Evolutionary conservation across 1,140 invertebrate genomes (phyloP), one percentile per base, ranked within the genome.

Genomic region (Eueides isabella): DNA sequence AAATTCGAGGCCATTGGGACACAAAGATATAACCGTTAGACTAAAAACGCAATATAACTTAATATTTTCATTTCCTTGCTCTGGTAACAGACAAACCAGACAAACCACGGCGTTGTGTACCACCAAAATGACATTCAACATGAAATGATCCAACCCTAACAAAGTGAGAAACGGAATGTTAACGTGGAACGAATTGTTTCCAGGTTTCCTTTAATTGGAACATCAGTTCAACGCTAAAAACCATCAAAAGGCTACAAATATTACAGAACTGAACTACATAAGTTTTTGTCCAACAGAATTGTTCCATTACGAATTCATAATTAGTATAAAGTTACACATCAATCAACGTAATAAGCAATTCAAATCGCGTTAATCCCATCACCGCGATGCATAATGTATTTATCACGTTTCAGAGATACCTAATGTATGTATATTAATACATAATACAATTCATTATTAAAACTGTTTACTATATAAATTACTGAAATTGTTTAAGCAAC

Each of bases 311-410:
- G 80, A 81, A 84, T 90, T 85, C 85, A 86, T 80, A 80, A 82
- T 76, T 74, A 69, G 85, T 81, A 87, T 89, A 88, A 83, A 82
- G 80, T 80, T 80, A 82, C 82, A 85, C 82, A 85, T 88, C 85
- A 89, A 89, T 91, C 89, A 88, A 74, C 76, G 80, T 87, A 87
- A 91, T 91, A 86, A 90, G 87, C 87, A 89, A 89, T 91, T 89
- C 86, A 88, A 89, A 91, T 90, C 87, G 80, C 79, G 83, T 89
- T 89, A 89, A 90, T 90, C 85, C 85, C 75, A 77, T 82, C 75
- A 80, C 80, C 78, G 77, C 80, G 78, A 78, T 83, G 82, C 83
- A 84, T 81, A 77, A 84, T 81, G 77, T 82, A 82, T 80, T 69
- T 74, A 69, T 74, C 61, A 23, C 61, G 62, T 74, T 69, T 70